Evolutionary conservation across 2,888 invertebrate genomes (phyloP).

Genomic region (Ischnus inquisitorius): DNA sequence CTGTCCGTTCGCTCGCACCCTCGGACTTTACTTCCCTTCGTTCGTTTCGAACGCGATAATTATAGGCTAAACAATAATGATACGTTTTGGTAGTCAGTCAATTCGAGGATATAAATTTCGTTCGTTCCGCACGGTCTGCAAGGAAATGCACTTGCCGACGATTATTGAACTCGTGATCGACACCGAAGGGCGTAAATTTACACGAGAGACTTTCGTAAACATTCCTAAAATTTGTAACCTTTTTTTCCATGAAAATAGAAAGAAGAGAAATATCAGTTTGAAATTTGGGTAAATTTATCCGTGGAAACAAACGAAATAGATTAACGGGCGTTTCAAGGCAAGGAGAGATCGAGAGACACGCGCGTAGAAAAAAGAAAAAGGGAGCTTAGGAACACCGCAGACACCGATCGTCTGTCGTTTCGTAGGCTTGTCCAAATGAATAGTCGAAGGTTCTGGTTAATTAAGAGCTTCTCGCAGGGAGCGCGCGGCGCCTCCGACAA

Average conservation of each 20-base stretch:
- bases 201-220: too few species aligned
- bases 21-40: background rate
- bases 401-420: constrained; percentile 18
- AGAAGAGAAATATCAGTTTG: background rate
- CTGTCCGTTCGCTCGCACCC: background rate
- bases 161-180: constrained; percentile 17
- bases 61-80: constrained; percentile 57
- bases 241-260: background rate
- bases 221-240: too few species aligned
- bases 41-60: constrained; percentile 33
- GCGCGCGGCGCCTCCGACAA: constrained; percentile 11
- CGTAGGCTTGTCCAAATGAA: background rate
- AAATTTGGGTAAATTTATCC: constrained; percentile 3
- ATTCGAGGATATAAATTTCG: constrained; percentile 43
- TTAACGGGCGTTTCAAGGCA: background rate
- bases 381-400: background rate
- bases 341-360: background rate
- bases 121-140: constrained; percentile 24
- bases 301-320: background rate
- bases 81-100: constrained; percentile 52
- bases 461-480: constrained; percentile 18
- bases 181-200: constrained; percentile 5
- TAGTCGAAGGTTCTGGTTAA: constrained; percentile 16
- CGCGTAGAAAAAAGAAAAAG: background rate
- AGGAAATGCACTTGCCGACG: constrained; percentile 7